phyloP scores from a whole-genome alignment of 2,797 vertebrate species.

The Eospalax fontanierii region DNA sequence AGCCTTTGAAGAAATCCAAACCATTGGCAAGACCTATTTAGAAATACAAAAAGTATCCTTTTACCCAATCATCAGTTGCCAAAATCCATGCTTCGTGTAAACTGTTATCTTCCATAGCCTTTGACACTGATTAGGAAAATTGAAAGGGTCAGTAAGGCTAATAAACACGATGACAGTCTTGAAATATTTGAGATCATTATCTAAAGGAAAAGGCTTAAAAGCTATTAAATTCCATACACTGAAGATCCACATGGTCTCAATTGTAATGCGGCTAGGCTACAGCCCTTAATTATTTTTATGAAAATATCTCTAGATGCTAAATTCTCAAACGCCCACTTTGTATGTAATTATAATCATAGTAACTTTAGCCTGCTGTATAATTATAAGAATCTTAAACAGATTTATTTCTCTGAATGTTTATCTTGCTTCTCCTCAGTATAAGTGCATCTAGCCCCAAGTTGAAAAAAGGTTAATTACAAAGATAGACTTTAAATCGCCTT shows the following conservation, averaged over 20 bases:
- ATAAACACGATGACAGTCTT: slow-evolving; percentile 69
- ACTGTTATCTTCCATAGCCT: slow-evolving; percentile 56
- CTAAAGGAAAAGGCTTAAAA: slow-evolving; percentile 80
- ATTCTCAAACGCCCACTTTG: slow-evolving; percentile 86
- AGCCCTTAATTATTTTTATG: slow-evolving; percentile 86
- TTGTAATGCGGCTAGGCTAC: slow-evolving; percentile 79
- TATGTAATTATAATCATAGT: slow-evolving; percentile 88
- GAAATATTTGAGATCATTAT: slow-evolving; percentile 68
- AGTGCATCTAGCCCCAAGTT: slow-evolving; percentile 79
- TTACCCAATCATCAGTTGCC: slow-evolving; percentile 53
- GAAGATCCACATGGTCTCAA: slow-evolving; percentile 66
- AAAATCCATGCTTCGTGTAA: slow-evolving; percentile 59
- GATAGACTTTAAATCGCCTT: slow-evolving; percentile 81
- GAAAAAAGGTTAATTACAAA: slow-evolving; percentile 86
- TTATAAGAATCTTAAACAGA: slow-evolving; percentile 86
- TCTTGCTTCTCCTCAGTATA: slow-evolving; percentile 80
- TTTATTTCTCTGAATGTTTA: slow-evolving; percentile 83
- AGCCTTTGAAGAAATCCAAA: slow-evolving; percentile 67
- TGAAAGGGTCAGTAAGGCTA: slow-evolving; percentile 70
- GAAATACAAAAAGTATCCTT: slow-evolving; percentile 74
- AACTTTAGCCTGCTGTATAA: slow-evolving; percentile 86
- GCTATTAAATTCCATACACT: slow-evolving; percentile 71
- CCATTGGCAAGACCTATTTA: slow-evolving; percentile 36
- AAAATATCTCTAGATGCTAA: slow-evolving; percentile 85
- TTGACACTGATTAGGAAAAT: slow-evolving; percentile 62